Base-by-base conservation (phyloP, 1,140 invertebrate genomes). In the Drosophila murphyi region DNA sequence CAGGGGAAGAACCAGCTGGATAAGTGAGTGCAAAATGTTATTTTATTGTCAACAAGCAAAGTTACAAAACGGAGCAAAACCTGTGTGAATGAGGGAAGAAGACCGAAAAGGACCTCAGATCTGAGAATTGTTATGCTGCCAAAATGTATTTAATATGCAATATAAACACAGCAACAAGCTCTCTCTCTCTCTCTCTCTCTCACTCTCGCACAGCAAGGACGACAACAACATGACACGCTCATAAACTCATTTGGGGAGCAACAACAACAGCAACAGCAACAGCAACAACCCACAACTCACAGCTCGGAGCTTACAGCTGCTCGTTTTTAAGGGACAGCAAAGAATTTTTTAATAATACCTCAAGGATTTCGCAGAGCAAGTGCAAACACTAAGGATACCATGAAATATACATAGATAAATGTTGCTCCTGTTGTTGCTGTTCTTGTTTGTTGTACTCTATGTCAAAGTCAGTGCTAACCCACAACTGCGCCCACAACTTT, bases 11-110 rank as follows among this genome's bases (percentile, higher is more conserved):
- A 68, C 77, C 80, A 88, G 85, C 80, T 88, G 83, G 70, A 82
- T 88, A 88, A 88, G 83, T 88, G 83, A 88, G 83, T 88, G 83
- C 85, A 88, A 88, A 88, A 88, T 88, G 83, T 89, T 88, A 88
- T 88, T 88, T 88, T 89, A 88, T 88, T 88, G 83, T 89, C 83
- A 89, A 89, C 83, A 89, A 89, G 85, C 63, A 75, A 88, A 88
- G 85, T 83, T 88, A 73, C 76, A 72, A 72, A 43, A 20, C 20
- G 20, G 20, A 20, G 20, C 37, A 74, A 29, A 50, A 73, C 20
- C 20, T 60, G 47, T n/a, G 43, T 6, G 47, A 63, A 4, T 8
- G 28, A 34, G 41, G n/a, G 35, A 51, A 43, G 29, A n/a, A 48
- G 43, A 61, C 28, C 29, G 31, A 47, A 29, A 72, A 65, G 75